Percentiles rank a stretch among this genome's conserved stretches.
Conservation (phyloP, 2,888 invertebrate genomes). For the Drosophila robusta region DNA sequence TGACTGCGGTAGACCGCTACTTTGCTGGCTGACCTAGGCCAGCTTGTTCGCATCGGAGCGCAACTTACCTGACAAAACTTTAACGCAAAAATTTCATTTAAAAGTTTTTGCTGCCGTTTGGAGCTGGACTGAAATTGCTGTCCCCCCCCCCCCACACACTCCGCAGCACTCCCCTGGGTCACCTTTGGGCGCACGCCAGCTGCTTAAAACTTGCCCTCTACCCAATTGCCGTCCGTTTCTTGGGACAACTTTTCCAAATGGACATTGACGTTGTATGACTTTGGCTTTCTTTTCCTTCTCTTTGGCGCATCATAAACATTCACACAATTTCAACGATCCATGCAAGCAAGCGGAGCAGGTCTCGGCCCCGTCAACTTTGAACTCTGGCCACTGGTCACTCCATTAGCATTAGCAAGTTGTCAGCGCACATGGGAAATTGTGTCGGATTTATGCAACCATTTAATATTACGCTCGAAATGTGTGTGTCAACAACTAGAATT, state of each 20-base stretch:
- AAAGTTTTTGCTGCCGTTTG: constrained; percentile 66
- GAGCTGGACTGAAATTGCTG: constrained; percentile 24
- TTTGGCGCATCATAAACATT: constrained; percentile 64
- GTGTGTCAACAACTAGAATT: constrained; percentile 3
- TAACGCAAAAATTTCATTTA: constrained; percentile 80
- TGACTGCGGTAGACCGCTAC: constrained; percentile 68
- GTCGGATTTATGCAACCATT: constrained; percentile 32
- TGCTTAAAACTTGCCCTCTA: constrained; percentile 59
- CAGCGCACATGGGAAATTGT: constrained; percentile 10
- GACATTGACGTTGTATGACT: constrained; percentile 71
- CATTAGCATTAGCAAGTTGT: constrained; percentile 60
- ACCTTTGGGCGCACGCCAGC: constrained; percentile 58
- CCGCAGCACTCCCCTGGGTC: constrained; percentile 7
- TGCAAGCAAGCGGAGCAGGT: constrained; percentile 8
- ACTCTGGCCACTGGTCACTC: constrained; percentile 33
- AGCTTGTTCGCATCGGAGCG: constrained; percentile 45
- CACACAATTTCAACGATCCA: constrained; percentile 51
- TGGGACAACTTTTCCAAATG: constrained; percentile 71
- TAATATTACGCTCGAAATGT: constrained; percentile 22
- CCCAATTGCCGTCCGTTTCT: constrained; percentile 49
- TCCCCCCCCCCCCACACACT: neutral
- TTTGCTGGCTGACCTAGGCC: constrained; percentile 70
- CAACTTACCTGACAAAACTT: constrained; percentile 76
- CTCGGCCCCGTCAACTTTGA: constrained; percentile 19
- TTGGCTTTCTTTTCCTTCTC: constrained; percentile 35